These are phyloP conservation scores for Daboia siamensis DNA, from an alignment of 2,113 vertebrate species.

Conservation along the genomic window DNA sequence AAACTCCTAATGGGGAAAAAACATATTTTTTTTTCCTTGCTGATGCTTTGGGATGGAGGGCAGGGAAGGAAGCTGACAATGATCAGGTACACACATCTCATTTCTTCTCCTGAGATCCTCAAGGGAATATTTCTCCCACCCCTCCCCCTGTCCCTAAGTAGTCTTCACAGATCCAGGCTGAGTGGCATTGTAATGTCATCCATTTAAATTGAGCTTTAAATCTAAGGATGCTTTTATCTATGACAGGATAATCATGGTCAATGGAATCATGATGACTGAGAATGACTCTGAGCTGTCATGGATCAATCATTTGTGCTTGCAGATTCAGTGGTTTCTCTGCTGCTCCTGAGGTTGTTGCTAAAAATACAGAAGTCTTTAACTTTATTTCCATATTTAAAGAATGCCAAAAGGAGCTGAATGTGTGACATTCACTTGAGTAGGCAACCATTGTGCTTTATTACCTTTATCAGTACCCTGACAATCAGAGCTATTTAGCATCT, in stretches of 20 bases:
- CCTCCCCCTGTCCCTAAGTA: not conserved
- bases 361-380: not conserved
- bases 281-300: not conserved
- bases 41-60: not conserved
- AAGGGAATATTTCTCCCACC: not conserved
- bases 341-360: not conserved
- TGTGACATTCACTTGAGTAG: not conserved
- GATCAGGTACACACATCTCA: not conserved
- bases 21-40: not conserved
- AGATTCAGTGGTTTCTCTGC: not conserved
- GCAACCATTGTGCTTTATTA: not conserved
- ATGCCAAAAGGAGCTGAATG: not conserved
- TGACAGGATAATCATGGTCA: conserved; percentile 14
- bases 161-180: not conserved
- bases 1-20: not conserved
- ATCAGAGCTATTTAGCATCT: not conserved
- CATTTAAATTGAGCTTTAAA: conserved; percentile 13
- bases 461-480: not conserved
- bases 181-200: conserved; percentile 2
- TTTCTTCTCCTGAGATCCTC: not conserved
- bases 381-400: not conserved
- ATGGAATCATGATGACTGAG: not conserved
- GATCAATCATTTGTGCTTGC: not conserved
- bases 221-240: conserved; percentile 4
- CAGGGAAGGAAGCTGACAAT: not conserved